Percentiles rank a stretch among this genome's conserved stretches.
Conservation (phyloP, 2,888 invertebrate genomes). For the Plusia festucae region DNA sequence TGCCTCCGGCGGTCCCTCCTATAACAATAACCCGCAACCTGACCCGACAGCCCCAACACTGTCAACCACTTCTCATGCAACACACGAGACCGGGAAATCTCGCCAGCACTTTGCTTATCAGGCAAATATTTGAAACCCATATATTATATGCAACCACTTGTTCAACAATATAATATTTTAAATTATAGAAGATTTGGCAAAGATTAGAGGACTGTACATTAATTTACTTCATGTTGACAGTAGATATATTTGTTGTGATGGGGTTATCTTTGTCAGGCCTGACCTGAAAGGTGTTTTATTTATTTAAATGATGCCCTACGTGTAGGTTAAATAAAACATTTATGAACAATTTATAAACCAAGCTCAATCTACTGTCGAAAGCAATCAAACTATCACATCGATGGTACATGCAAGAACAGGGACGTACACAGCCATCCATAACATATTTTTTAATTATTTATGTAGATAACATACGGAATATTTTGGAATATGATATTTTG, state of each 20-base stretch:
- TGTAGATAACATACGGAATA: background rate
- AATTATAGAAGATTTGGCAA: constrained; percentile 16
- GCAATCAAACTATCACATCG: constrained; percentile 71
- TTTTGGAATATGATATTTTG: constrained; percentile 11
- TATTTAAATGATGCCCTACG: constrained; percentile 48
- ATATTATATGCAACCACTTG: constrained; percentile 15
- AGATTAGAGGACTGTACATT: constrained; percentile 40
- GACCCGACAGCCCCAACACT: constrained; percentile 72
- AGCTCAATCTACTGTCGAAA: constrained; percentile 74
- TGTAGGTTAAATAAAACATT: constrained; percentile 53
- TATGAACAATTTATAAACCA: constrained; percentile 60
- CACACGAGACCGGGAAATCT: constrained; percentile 42
- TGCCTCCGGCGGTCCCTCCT: constrained; percentile 88
- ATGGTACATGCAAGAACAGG: constrained; percentile 68
- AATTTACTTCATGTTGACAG: constrained; percentile 19
- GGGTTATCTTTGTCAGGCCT: constrained; percentile 39
- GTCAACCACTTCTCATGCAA: constrained; percentile 49
- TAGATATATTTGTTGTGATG: constrained; percentile 17
- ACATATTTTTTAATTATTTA: constrained; percentile 8
- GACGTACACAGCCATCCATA: constrained; percentile 57
- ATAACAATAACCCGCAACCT: constrained; percentile 89
- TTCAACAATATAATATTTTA: constrained; percentile 7
- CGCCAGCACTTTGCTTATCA: constrained; percentile 27
- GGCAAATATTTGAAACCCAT: constrained; percentile 31
- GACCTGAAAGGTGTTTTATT: constrained; percentile 39